Evolutionary conservation across 1,140 invertebrate species (phyloP).

Genomic region (Gryon sp.): DNA sequence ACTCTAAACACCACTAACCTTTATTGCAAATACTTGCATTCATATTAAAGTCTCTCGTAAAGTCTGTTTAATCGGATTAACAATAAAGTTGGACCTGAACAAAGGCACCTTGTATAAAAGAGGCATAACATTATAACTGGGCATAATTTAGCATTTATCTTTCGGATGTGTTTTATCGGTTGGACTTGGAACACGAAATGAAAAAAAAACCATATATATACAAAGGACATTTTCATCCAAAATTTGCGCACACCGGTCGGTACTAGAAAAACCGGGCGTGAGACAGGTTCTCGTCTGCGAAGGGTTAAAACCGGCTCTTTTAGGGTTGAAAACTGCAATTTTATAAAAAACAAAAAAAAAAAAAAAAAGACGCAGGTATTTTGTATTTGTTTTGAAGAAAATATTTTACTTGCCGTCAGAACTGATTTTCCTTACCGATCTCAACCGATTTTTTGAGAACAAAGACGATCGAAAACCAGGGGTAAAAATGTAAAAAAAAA

Average conservation of each 20-base stretch:
- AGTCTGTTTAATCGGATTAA: neutral
- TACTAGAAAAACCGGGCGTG: conserved; percentile 69
- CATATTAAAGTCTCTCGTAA: neutral
- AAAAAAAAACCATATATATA: conserved; percentile 30
- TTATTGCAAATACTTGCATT: too few relatives aligned
- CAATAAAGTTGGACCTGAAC: neutral
- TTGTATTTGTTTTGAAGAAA: too few relatives aligned
- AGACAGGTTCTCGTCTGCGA: conserved; percentile 57
- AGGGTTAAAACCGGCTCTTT: conserved; percentile 42
- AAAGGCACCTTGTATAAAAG: neutral
- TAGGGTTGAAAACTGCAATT: conserved; percentile 12
- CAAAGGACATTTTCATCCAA: conserved; percentile 35
- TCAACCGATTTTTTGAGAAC: too few relatives aligned
- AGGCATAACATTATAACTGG: conserved; percentile 22
- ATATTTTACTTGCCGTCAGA: too few relatives aligned
- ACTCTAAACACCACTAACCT: too few relatives aligned
- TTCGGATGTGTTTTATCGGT: too few relatives aligned
- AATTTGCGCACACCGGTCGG: conserved; percentile 35
- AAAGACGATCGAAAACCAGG: too few relatives aligned
- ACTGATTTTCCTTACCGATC: too few relatives aligned
- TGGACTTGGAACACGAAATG: too few relatives aligned
- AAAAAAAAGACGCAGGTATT: too few relatives aligned
- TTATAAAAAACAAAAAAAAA: too few relatives aligned
- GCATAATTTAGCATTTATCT: conserved; percentile 68
- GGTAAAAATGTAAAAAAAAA: too few relatives aligned